Conservation (phyloP, 2,888 invertebrate species). For the Sarcophaga caerulescens region DNA sequence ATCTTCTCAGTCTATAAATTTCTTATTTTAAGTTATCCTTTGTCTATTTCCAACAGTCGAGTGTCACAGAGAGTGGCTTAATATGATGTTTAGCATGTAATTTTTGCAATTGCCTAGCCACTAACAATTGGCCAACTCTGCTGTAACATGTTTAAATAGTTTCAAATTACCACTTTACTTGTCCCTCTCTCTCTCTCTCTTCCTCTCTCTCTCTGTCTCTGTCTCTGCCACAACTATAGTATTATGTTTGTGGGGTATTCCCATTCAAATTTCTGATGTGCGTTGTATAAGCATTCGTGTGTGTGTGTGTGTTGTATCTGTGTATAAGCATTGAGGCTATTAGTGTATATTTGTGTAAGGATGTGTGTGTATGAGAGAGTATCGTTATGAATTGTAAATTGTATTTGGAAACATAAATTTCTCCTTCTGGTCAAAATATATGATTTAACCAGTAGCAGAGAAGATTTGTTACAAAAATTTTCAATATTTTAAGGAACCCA, state of each 20-base stretch:
- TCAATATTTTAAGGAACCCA: constrained; percentile 25
- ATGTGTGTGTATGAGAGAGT: background rate
- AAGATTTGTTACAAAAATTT: constrained; percentile 15
- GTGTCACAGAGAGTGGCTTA: too few relatives aligned
- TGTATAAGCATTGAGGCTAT: background rate
- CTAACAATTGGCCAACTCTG: background rate
- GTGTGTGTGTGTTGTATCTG: background rate
- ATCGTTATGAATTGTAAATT: constrained; percentile 5
- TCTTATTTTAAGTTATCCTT: too few relatives aligned
- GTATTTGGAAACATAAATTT: constrained; percentile 32
- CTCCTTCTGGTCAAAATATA: background rate
- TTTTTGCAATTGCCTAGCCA: too few relatives aligned
- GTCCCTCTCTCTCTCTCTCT: fast-evolving
- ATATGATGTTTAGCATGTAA: too few relatives aligned
- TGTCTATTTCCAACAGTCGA: too few relatives aligned
- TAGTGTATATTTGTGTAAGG: background rate
- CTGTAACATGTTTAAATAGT: background rate
- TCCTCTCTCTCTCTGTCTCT: background rate
- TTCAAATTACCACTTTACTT: background rate
- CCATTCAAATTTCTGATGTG: background rate
- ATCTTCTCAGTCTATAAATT: too few relatives aligned
- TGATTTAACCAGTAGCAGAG: constrained; percentile 11
- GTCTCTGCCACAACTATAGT: background rate
- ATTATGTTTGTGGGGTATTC: background rate
- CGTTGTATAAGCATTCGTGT: background rate